Base-by-base conservation (phyloP, 2,888 invertebrate genomes). In the Himalopsyche anomala region DNA sequence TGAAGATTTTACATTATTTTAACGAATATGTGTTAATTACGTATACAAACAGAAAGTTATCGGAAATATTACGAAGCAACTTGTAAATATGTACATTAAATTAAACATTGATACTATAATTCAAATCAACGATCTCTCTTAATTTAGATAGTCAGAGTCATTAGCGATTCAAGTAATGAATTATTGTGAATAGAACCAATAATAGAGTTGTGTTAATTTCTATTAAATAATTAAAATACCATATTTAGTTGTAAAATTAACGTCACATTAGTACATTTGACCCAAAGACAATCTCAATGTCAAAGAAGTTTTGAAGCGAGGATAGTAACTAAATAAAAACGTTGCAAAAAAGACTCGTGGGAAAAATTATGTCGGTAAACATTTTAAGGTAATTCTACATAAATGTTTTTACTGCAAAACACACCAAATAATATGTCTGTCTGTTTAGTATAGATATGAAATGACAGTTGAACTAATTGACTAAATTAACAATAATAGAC, bases 401-500 rank as follows among this genome's bases (percentile, higher is more conserved):
- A 36, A 36, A 38, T 36, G 74, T 74, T 74, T 36, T 74, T 12
- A 15, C 51, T 12, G 38, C 38, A 36, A 15, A 74, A 74, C 36
- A 69, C 69, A 69, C 1, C 19, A 28, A 69, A 69, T 69, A 55
- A n/a, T 28, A 28, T 19, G 56, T 56, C n/a, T 74, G 38, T 38
- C 74, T 38, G 74, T 12, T 6, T 17, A 12, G 36, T 36, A 36
- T 38, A 74, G 38, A 36, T 74, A 36, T 15, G 12, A 38, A 74
- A 74, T 36, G 36, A 74, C 36, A 36, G 36, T 38, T 38, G 5
- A 74, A 74, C 74, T 74, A 74, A 74, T 74, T 74, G 12, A 38
- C 5, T 11, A 36, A 74, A 74, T 38, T 74, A 74, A 74, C 74
- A 74, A 74, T 69, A 69, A 69, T 69, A 36, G 11, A 45, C 28